Evolutionary conservation across 2,888 invertebrate species (phyloP).

Genomic region (Drosophila austrosaltans): DNA sequence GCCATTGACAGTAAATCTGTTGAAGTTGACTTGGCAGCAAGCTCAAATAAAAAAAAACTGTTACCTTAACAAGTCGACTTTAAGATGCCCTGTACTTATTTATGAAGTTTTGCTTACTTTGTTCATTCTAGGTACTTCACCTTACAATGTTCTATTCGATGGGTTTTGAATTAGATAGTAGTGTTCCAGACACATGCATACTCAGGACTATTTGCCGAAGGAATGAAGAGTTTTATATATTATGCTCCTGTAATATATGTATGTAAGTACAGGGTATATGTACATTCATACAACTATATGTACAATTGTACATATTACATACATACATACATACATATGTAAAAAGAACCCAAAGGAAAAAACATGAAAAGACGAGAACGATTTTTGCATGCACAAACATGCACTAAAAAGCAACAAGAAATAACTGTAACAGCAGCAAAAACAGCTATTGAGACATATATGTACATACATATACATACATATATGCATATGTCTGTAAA

Average conservation of each 20-base stretch:
- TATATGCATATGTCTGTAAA: not conserved
- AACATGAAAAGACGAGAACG: slow-evolving; percentile 1
- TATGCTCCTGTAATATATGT: too few relatives aligned
- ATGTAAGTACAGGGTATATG: not conserved
- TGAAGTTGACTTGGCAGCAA: slow-evolving; percentile 45
- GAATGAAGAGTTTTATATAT: too few relatives aligned
- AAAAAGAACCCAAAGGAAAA: not conserved
- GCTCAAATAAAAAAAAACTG: slow-evolving; percentile 32
- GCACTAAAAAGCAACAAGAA: slow-evolving; percentile 6
- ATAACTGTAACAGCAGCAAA: not conserved
- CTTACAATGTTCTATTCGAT: too few relatives aligned
- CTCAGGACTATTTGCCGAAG: too few relatives aligned
- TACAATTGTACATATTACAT: not conserved
- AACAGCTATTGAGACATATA: not conserved
- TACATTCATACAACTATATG: not conserved
- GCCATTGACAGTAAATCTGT: slow-evolving; percentile 56
- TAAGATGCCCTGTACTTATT: not conserved
- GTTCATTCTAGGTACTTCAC: not conserved
- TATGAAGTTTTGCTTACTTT: not conserved
- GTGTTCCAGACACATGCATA: too few relatives aligned
- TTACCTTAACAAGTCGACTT: not conserved
- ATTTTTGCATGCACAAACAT: slow-evolving; percentile 4
- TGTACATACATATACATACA: too few relatives aligned
- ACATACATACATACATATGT: not conserved
- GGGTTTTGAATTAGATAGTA: too few relatives aligned